Evolutionary conservation across 2,113 vertebrate genomes (phyloP).

Genomic region (Garra rufa): DNA sequence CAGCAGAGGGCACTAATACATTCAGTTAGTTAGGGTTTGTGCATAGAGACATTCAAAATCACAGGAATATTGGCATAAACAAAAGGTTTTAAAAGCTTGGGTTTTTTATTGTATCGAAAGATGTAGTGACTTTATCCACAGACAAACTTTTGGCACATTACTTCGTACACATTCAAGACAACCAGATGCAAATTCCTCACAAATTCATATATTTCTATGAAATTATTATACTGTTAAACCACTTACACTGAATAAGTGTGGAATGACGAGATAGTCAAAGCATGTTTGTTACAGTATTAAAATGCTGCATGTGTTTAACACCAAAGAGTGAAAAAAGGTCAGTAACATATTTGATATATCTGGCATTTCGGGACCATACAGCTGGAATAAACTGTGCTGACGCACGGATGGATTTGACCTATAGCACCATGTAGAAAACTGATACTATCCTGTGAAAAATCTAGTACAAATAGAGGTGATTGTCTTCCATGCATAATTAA

Average conservation of each 20-base stretch:
- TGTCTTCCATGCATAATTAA: conserved; percentile 1
- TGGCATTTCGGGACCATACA: background rate
- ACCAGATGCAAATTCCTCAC: conserved; percentile 1
- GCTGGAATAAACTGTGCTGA: background rate
- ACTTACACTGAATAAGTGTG: background rate
- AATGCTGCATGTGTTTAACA: conserved; percentile 4
- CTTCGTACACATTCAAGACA: background rate
- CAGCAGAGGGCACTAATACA: background rate
- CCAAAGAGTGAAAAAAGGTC: conserved; percentile 1
- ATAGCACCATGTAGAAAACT: conserved; percentile 9
- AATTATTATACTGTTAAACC: background rate
- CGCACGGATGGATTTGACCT: background rate
- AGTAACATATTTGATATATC: background rate
- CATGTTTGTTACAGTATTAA: conserved; percentile 3
- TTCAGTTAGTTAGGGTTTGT: background rate
- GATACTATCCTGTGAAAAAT: background rate
- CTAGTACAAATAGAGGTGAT: conserved; percentile 8
- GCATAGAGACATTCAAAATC: background rate
- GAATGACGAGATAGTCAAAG: background rate
- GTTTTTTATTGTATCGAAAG: background rate
- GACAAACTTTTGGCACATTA: conserved; percentile 11
- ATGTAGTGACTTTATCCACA: background rate
- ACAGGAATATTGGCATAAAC: background rate
- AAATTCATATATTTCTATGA: background rate
- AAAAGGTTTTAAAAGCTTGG: background rate